Evolutionary conservation across 2,888 invertebrate species (phyloP).

Genomic region (Pilophorus perplexus): DNA sequence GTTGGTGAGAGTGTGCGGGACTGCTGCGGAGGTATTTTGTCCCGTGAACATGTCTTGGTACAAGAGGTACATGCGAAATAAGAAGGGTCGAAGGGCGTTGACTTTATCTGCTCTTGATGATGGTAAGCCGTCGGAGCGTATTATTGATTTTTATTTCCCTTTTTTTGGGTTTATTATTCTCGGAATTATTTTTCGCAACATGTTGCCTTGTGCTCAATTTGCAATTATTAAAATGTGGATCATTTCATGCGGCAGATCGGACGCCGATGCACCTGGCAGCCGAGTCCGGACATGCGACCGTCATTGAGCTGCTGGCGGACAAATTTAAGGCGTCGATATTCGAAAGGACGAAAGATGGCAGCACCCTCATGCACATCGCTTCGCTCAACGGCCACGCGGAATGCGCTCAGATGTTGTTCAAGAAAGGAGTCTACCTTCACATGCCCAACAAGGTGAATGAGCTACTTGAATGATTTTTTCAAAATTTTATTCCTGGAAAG

Average conservation of each 20-base stretch:
- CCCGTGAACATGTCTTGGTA: background rate
- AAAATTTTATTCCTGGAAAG: background rate
- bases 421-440: constrained; percentile 96
- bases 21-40: too few relatives aligned
- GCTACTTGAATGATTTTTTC: too few relatives aligned
- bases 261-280: constrained; percentile 97
- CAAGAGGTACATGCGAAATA: background rate
- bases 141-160: too few relatives aligned
- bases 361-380: constrained; percentile 97
- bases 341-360: constrained; percentile 95
- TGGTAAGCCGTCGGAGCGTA: background rate
- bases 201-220: too few relatives aligned
- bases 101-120: background rate
- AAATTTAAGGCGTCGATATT: constrained; percentile 97
- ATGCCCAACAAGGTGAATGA: constrained; percentile 93
- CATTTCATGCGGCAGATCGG: constrained; percentile 72
- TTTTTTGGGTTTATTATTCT: too few relatives aligned
- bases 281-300: constrained; percentile 91
- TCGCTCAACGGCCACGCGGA: constrained; percentile 96
- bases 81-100: background rate
- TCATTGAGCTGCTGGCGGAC: constrained; percentile 93
- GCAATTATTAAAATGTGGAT: too few relatives aligned
- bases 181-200: too few relatives aligned
- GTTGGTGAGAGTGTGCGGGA: too few relatives aligned
- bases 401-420: constrained; percentile 96